These are phyloP conservation scores for Hesperia comma DNA, from an alignment of 2,888 invertebrate genomes.

Conservation along the genomic window DNA sequence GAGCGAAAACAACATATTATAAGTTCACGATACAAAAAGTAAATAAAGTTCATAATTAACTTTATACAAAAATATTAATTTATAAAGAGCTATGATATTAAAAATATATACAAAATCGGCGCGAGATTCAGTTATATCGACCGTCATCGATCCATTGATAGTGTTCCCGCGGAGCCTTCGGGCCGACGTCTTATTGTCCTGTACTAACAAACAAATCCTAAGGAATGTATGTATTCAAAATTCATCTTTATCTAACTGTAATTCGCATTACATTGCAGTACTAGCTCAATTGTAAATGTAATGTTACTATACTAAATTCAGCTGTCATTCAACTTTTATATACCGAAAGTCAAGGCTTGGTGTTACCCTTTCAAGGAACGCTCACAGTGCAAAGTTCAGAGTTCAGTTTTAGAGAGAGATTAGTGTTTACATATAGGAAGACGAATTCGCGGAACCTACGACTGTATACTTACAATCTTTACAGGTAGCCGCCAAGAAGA, in stretches of 20 bases:
- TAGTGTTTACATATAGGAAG: not conserved
- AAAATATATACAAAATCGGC: slow-evolving; percentile 46
- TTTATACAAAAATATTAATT: slow-evolving; percentile 51
- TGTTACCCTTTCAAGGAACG: not conserved
- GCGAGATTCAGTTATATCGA: slow-evolving; percentile 45
- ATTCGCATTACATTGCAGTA: slow-evolving; percentile 13
- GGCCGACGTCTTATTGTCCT: slow-evolving; percentile 45
- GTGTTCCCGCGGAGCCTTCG: slow-evolving; percentile 8
- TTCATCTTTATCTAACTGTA: slow-evolving; percentile 10
- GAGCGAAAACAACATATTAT: slow-evolving; percentile 30
- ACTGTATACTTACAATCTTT: too few species aligned
- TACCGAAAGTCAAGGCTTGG: not conserved
- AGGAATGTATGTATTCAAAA: slow-evolving; percentile 44
- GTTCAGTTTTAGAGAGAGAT: not conserved
- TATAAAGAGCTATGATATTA: slow-evolving; percentile 40
- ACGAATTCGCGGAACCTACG: not conserved
- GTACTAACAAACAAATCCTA: slow-evolving; percentile 39
- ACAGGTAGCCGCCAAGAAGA: too few species aligned
- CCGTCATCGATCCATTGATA: slow-evolving; percentile 33
- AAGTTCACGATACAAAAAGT: slow-evolving; percentile 29
- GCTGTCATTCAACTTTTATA: slow-evolving; percentile 10
- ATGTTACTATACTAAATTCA: slow-evolving; percentile 7
- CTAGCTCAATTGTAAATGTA: slow-evolving; percentile 10
- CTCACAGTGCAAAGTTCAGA: not conserved
- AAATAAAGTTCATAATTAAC: slow-evolving; percentile 37